phyloP scores from a whole-genome alignment of 2,797 vertebrate genomes.

The Orestias chungarensis region DNA sequence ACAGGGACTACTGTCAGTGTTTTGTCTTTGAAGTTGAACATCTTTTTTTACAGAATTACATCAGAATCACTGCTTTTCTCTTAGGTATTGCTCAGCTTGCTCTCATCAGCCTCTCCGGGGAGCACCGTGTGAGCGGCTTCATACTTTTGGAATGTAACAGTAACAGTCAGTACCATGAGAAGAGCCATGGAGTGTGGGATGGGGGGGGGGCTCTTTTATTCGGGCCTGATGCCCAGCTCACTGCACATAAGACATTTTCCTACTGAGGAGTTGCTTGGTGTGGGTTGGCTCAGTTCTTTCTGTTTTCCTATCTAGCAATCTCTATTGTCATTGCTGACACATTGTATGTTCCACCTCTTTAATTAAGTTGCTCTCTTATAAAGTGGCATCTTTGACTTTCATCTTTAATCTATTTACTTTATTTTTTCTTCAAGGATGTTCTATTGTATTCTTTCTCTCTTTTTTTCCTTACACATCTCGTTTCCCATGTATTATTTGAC shows the following conservation, averaged over 20 bases:
- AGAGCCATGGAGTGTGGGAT: conserved; percentile 42
- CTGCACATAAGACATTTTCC: conserved; percentile 51
- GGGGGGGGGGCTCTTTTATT: conserved; percentile 47
- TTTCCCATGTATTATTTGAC: background rate
- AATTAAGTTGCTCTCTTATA: background rate
- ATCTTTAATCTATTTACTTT: conserved; percentile 13
- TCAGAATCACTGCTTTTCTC: conserved; percentile 32
- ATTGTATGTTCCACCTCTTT: background rate
- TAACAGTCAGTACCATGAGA: conserved; percentile 78
- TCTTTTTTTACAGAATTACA: conserved; percentile 26
- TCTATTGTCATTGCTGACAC: conserved; percentile 1
- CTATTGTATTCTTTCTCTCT: background rate
- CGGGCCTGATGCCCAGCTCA: conserved; percentile 46
- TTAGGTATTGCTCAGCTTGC: conserved; percentile 16
- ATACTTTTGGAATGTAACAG: conserved; percentile 74
- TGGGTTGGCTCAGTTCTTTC: conserved; percentile 12
- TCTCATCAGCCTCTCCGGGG: conserved; percentile 29
- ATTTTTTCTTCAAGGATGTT: background rate
- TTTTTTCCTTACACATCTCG: background rate
- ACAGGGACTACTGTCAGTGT: conserved; percentile 15
- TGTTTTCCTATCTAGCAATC: conserved; percentile 8
- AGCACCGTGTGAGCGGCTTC: conserved; percentile 53
- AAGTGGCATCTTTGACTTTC: background rate
- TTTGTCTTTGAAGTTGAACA: conserved; percentile 34
- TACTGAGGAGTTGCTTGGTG: conserved; percentile 23